Evolutionary conservation across 2,797 vertebrate genomes (phyloP).

Genomic region (Cryptoblepharus egeriae): DNA sequence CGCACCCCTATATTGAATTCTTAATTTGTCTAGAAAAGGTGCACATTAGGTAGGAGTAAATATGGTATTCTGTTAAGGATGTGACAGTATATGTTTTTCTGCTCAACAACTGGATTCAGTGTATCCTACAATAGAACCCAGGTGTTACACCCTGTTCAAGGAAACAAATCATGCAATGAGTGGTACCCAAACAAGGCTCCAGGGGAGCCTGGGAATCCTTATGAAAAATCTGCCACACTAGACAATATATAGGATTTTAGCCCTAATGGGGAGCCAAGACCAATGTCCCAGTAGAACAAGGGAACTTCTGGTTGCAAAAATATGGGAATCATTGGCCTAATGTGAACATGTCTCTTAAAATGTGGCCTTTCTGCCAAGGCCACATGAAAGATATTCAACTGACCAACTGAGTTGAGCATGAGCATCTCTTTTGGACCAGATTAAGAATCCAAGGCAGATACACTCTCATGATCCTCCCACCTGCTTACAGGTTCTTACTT

Average conservation of each 20-base stretch:
- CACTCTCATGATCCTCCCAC: background rate
- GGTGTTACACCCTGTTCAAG: background rate
- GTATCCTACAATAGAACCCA: background rate
- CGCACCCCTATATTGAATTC: too few species aligned
- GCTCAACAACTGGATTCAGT: background rate
- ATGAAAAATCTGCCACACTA: too few species aligned
- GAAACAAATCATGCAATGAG: background rate
- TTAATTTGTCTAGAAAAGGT: too few species aligned
- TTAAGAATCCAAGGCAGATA: background rate
- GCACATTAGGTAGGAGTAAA: too few species aligned
- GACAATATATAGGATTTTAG: too few species aligned
- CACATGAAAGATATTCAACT: background rate
- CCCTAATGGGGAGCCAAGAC: too few species aligned
- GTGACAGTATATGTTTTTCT: background rate
- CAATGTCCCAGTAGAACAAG: too few species aligned
- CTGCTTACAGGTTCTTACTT: constrained; percentile 81
- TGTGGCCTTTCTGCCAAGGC: background rate
- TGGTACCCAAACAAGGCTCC: background rate
- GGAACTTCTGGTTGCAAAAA: too few species aligned
- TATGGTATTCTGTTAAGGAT: background rate
- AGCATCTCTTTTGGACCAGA: background rate
- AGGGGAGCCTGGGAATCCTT: too few species aligned
- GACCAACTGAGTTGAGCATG: background rate
- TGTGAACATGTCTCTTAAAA: background rate
- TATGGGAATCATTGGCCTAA: too few species aligned